Evolutionary conservation across 2,888 invertebrate genomes (phyloP).

Genomic region (Machimus atricapillus): DNA sequence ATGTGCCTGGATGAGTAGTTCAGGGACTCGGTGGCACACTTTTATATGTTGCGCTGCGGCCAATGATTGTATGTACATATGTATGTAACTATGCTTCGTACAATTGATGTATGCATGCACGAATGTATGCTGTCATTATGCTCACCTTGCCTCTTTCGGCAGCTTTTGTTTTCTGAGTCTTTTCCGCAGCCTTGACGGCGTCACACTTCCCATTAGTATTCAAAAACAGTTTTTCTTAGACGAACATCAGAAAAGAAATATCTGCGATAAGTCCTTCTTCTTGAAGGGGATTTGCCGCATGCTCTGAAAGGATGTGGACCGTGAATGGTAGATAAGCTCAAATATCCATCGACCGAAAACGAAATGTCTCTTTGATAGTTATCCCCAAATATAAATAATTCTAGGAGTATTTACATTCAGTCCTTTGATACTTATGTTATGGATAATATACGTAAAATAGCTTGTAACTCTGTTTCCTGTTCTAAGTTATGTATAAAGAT

Average conservation of each 20-base stretch:
- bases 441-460: background rate
- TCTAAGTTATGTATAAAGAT: background rate
- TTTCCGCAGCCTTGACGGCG: background rate
- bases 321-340: background rate
- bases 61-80: background rate
- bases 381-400: background rate
- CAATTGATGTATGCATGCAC: background rate
- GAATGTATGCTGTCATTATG: background rate
- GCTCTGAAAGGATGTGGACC: background rate
- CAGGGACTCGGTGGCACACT: background rate
- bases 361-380: background rate
- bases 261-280: background rate
- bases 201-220: background rate
- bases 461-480: background rate
- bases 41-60: background rate
- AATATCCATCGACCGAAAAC: background rate
- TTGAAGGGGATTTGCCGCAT: background rate
- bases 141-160: background rate
- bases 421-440: background rate
- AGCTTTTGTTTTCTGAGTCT: background rate
- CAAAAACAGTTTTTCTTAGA: background rate
- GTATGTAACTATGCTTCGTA: background rate
- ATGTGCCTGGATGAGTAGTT: slow-evolving; percentile 12
- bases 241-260: background rate
- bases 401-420: background rate